Base-by-base conservation (phyloP, 2,888 invertebrate species). In the Epinotia nisella region DNA sequence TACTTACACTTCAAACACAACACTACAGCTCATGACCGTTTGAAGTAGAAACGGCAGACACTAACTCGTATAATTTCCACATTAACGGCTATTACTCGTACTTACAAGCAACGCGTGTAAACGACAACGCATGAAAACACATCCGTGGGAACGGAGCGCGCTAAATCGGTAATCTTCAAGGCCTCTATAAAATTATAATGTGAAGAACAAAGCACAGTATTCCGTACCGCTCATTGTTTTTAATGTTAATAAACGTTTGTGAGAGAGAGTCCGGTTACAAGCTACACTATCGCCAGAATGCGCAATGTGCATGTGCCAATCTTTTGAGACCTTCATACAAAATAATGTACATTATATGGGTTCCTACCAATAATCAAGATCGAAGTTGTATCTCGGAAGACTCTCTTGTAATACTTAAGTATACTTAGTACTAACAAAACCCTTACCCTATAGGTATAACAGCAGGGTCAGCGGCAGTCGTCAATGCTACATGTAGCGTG, bases 71-170 rank as follows among this genome's bases (percentile, higher is more conserved):
- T 7, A 45, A 49, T 49, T 15, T n/a, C 49, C 49, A 49, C 15
- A 49, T 49, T n/a, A 49, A 49, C n/a, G 49, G n/a, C n/a, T 49
- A n/a, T 49, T n/a, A 49, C 49, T 49, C n/a, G 15, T 24, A 2
- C 1, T 24, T 45, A 13, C 13, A 45, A 1, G 15, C n/a, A 49
- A 49, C 35, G 35, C 35, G 35, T 5, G n/a, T 49, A 49, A 49
- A 49, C n/a, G n/a, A 49, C 49, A n/a, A 49, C 49, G 49, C 49
- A n/a, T 49, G 49, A 49, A n/a, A 49, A 49, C 15, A 45, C n/a
- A 49, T 49, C n/a, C 15, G 49, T 49, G 49, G 49, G 49, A 49
- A n/a, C 49, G n/a, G 7, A n/a, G 13, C 49, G n/a, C 4, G 7
- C 49, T n/a, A 2, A n/a, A 49, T n/a, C 49, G n/a, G 49, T n/a